Evolutionary conservation across 2,888 invertebrate genomes (phyloP), one percentile per base, ranked within the genome.

Genomic region (Lampropteryx suffumata): DNA sequence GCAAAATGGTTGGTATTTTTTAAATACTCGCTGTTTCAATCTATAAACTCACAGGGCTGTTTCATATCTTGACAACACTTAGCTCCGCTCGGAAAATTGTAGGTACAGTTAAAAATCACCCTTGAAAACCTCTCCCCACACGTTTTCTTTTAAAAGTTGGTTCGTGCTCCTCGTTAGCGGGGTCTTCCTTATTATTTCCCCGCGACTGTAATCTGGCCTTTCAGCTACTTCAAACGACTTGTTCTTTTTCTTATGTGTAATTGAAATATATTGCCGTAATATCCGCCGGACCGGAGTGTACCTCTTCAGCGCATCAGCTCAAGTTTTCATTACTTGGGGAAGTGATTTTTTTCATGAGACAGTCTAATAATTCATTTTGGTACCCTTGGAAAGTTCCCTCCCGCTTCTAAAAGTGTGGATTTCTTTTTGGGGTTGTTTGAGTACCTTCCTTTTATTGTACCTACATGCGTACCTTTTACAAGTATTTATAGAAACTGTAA

Each of bases 251-350:
- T 88, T 86, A 86, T 83, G 82, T 88, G 89, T 90, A 90, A 90
- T 90, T 90, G 89, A 90, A 88, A 90, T 90, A 88, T 88, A 90
- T 90, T 90, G 87, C 87, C 82, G 83, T 87, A 89, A 89, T 90
- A 89, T 89, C 87, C 87, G 82, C 72, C 78, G 84, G 86, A 82
- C 88, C 79, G 76, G 81, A 79, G 82, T 77, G 78, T 73, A 73
- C 82, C 81, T 82, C 84, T 86, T 73, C 77, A 85, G 84, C 82
- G 81, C 86, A 87, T 86, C 86, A 82, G 79, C 80, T 80, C 66
- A 80, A 87, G 84, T 84, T 90, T 90, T 90, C 87, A 89, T 89
- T 89, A 89, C 84, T 84, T 67, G 76, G 73, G 61, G 76, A 82
- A 85, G 84, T 86, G 83, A 84, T 87, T 87, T 88, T 85, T 87